A percentile compares a stretch with the other conserved stretches of the same genome.
phyloP scores from a whole-genome alignment of 2,888 invertebrate species.

The Lochmaea capreae region DNA sequence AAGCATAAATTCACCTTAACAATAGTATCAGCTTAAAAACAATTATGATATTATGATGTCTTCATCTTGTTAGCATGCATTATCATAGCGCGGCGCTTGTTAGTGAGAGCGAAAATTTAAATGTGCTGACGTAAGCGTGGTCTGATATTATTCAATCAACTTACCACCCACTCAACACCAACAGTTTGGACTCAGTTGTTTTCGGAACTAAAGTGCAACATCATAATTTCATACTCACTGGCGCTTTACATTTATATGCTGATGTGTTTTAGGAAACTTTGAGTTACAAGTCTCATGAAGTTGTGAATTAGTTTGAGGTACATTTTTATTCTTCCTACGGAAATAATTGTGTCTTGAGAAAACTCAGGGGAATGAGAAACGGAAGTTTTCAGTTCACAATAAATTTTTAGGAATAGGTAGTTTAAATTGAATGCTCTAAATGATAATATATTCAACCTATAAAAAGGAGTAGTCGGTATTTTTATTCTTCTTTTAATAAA shows the following conservation, averaged over 20 bases:
- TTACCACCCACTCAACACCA: slow-evolving; percentile 14
- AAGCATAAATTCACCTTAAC: not conserved
- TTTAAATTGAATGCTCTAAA: no score
- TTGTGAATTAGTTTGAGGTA: slow-evolving; percentile 7
- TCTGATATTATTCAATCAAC: slow-evolving; percentile 18
- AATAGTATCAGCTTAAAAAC: slow-evolving; percentile 8
- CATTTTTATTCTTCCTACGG: not conserved
- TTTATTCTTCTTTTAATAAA: no score
- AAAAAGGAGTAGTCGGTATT: no score
- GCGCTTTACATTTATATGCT: slow-evolving; percentile 17
- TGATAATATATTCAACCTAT: no score
- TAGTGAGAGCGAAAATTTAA: slow-evolving; percentile 20
- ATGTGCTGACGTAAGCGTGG: slow-evolving; percentile 21
- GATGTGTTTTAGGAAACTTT: not conserved
- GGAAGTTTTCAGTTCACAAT: no score
- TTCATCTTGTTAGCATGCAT: slow-evolving; percentile 19
- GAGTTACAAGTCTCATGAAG: not conserved
- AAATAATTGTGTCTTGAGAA: not conserved
- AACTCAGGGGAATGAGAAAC: not conserved
- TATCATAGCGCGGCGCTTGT: slow-evolving; percentile 10
- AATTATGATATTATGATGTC: slow-evolving; percentile 5
- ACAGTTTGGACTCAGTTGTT: slow-evolving; percentile 29
- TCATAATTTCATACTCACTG: slow-evolving; percentile 25
- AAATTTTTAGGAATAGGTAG: no score
- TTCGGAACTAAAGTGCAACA: slow-evolving; percentile 25